Base-by-base conservation (phyloP, 2,797 vertebrate genomes). In the Leptatherina wallacei region DNA sequence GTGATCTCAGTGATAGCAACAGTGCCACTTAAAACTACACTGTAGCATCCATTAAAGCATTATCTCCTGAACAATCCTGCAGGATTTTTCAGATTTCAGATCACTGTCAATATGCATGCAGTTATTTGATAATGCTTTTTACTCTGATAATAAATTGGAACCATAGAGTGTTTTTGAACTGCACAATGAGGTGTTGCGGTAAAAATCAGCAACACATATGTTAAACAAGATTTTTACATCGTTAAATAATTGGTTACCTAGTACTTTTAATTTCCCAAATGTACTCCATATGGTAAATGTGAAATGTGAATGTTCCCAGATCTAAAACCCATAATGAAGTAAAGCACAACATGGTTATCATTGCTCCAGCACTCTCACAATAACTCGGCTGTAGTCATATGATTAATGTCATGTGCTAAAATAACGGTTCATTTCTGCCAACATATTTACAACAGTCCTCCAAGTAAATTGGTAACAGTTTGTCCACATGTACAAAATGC, bases 401-500 rank as follows among this genome's bases (percentile, higher is more conserved):
- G 3, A 35, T 29, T 65, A 51, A 58, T 1, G 4, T 33, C 1
- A 11, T 20, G n/a, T 33, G 20, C n/a, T 13, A 29, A 27, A 1
- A 6, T 12, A 57, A 36, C 24, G 22, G 29, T 24, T 18, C 18
- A 44, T 52, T 57, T 61, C 29, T 52, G 54, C 90, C 93, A 35
- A 7, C 38, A 40, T 30, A 22, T 22, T 22, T 4, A 51, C n/a
- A 51, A 20, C 2, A 51, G 2, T 22, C 3, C 8, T 22, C 3
- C 47, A 22, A n/a, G 8, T n/a, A 49, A 49, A 49, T 22, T 2
- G 2, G 18, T 10, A 22, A 51, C 11, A 22, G 11, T 51, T 24
- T 51, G n/a, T 51, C 8, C 9, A 24, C 49, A 22, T 22, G 10
- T 51, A 8, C 3, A 11, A 22, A 22, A 24, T 12, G n/a, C 3